Evolutionary conservation across 2,113 vertebrate species (phyloP), one percentile per base, ranked within the genome.

Genomic region (Calonectris borealis): DNA sequence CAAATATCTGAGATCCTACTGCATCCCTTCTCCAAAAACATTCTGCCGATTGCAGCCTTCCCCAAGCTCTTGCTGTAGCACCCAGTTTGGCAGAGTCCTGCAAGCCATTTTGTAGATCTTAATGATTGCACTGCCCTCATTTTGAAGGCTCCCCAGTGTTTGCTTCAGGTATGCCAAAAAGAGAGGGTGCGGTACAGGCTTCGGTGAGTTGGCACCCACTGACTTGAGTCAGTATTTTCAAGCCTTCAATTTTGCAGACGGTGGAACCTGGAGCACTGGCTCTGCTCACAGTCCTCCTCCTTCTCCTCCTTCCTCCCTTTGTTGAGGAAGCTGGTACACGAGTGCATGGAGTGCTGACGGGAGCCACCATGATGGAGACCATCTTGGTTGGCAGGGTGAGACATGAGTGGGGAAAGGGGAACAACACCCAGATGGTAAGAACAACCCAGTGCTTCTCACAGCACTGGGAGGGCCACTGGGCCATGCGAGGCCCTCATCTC

Each of bases 211-310:
- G 94, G 92, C 93, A 95, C 27, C 83, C 65, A 51, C 65, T 68
- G 93, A 87, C 76, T 94, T 95, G 95, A 97, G 95, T 96, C 95
- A 96, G 86, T 83, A 93, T 68, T 95, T 94, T 90, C 90, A 93
- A 94, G 93, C 12, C 36, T 42, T 91, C 57, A 54, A 8, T 94
- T 97, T 94, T 95, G 77, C 78, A 94, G 90, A 95, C 5, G 0
- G 54, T 94, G 34, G 90, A 94, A 94, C 13, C 19, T 91, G 78
- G 76, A 96, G 51, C 32, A 11, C 61, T 88, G 83, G 10, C 79
- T 90, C 14, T 17, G 3, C 54, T 93, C 3, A 1, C 1, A 4
- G 42, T 83, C 31, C 36, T 69, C 26, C 48, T 57, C 36, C 75
- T 88, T 44, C 38, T 70, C 25, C 46, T 86, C 10, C 46, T 76